Conservation (phyloP, 2,113 vertebrate species). For the Gracilinanus agilis region DNA sequence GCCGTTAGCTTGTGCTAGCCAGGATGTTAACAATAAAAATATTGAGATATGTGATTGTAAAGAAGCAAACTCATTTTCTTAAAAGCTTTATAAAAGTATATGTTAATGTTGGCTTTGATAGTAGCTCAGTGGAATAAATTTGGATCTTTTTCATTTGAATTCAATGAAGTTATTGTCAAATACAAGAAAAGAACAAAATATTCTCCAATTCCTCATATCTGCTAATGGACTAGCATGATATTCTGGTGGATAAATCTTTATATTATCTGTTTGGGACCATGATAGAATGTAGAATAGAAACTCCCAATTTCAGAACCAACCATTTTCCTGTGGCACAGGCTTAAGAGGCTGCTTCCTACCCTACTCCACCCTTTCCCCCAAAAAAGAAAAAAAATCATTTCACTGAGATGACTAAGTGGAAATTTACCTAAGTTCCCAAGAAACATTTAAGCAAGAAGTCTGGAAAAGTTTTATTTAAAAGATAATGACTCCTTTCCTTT, state of each 20-base stretch:
- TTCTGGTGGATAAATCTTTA: not conserved
- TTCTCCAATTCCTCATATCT: not conserved
- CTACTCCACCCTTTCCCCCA: not conserved
- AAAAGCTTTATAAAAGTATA: not conserved
- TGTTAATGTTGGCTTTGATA: not conserved
- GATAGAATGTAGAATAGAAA: not conserved
- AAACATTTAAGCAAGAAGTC: not conserved
- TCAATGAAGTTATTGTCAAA: not conserved
- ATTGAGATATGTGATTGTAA: not conserved
- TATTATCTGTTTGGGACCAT: not conserved
- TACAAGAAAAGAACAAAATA: not conserved
- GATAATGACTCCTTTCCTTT: not conserved
- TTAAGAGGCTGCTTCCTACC: not conserved
- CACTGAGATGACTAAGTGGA: not conserved
- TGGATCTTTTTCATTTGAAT: not conserved
- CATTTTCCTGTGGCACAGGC: not conserved
- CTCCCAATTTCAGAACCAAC: not conserved
- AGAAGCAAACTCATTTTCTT: not conserved
- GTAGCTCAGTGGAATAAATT: not conserved
- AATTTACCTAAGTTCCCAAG: not conserved
- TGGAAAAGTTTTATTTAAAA: slow-evolving; percentile 23
- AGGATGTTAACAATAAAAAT: not conserved
- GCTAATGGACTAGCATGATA: not conserved
- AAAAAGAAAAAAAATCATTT: not conserved
- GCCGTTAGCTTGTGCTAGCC: not conserved